phyloP scores from a whole-genome alignment of 2,888 invertebrate genomes.

The Patella caerulea region DNA sequence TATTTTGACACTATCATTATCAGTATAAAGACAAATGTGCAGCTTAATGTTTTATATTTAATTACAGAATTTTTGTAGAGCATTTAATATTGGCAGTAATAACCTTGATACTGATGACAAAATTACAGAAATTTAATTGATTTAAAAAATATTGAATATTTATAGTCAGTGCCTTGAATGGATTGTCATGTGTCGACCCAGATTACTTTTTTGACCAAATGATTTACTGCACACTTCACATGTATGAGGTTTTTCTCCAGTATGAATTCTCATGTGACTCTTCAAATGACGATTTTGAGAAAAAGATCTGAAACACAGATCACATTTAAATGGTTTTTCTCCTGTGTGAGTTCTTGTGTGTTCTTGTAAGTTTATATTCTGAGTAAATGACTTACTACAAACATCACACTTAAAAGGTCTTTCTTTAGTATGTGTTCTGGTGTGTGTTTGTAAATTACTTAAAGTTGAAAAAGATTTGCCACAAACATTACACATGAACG shows the following conservation, averaged over 20 bases:
- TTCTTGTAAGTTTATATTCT: neutral
- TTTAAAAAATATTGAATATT: no score
- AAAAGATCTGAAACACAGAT: neutral
- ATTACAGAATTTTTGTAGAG: no score
- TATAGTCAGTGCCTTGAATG: no score
- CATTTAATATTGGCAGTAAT: no score
- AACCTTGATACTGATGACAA: no score
- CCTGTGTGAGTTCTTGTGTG: neutral
- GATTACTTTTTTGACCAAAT: neutral
- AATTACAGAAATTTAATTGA: no score
- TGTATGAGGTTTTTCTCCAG: neutral
- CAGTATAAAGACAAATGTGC: no score
- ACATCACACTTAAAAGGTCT: neutral
- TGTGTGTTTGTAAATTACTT: neutral
- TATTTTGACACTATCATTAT: no score
- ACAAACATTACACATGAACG: neutral
- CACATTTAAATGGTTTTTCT: neutral
- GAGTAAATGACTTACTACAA: neutral
- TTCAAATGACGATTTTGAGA: neutral
- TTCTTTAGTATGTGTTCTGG: neutral
- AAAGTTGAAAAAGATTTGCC: neutral
- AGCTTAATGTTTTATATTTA: no score
- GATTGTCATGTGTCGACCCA: no score
- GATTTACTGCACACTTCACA: neutral
- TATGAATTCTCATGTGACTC: neutral